These are phyloP conservation scores for Cylas formicarius DNA, from an alignment of 1,140 invertebrate species.

Conservation along the genomic window DNA sequence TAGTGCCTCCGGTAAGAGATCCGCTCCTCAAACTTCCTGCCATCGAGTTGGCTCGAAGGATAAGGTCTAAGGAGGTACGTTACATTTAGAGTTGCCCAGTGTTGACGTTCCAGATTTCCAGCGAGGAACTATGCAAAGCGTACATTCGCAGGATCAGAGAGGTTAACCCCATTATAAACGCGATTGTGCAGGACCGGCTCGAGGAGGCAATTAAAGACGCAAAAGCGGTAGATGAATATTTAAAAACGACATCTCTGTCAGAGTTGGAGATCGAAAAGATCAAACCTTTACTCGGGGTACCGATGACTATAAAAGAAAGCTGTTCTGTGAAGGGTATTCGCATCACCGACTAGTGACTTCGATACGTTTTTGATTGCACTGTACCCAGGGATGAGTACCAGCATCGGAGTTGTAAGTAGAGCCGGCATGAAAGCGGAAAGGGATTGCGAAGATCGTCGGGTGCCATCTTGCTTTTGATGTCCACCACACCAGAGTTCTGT, in stretches of 20 bases:
- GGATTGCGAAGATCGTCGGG: constrained; percentile 63
- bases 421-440: constrained; percentile 48
- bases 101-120: constrained; percentile 45
- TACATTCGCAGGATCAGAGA: constrained; percentile 63
- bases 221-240: constrained; percentile 40
- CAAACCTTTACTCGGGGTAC: constrained; percentile 64
- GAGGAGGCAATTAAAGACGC: constrained; percentile 55
- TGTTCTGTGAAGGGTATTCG: constrained; percentile 26
- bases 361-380: too few relatives aligned
- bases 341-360: too few relatives aligned
- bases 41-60: constrained; percentile 23
- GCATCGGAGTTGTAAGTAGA: constrained; percentile 55
- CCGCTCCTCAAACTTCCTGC: constrained; percentile 26
- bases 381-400: constrained; percentile 56
- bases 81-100: too few relatives aligned
- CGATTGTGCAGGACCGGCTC: constrained; percentile 65
- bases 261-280: constrained; percentile 45
- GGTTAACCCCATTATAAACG: constrained; percentile 67
- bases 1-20: constrained; percentile 21
- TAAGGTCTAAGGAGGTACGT: constrained; percentile 26
- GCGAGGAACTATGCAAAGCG: constrained; percentile 53
- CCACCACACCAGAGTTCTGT: constrained; percentile 76
- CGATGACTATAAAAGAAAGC: constrained; percentile 66
- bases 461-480: constrained; percentile 70
- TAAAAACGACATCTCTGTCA: constrained; percentile 42